phyloP scores from a whole-genome alignment of 2,888 invertebrate genomes.

The Imbricaverruca yamaguchii region DNA sequence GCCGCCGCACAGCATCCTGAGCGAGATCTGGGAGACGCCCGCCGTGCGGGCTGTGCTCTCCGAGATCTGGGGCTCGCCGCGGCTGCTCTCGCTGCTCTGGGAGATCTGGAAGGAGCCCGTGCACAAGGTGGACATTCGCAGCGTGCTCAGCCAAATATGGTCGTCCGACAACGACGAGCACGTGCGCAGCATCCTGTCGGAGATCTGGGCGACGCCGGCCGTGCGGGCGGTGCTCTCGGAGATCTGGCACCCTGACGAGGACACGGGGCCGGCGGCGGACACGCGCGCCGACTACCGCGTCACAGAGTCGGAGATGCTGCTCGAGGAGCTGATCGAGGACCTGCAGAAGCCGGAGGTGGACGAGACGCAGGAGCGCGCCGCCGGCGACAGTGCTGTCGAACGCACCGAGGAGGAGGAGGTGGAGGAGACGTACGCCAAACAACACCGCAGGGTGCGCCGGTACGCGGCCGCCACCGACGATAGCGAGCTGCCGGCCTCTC shows the following conservation, averaged over 20 bases:
- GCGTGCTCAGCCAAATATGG: slow-evolving; percentile 1
- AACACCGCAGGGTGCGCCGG: background rate
- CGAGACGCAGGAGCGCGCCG: no score
- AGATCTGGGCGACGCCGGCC: slow-evolving; percentile 2
- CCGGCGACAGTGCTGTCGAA: background rate
- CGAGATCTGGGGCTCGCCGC: slow-evolving; percentile 5
- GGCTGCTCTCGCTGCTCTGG: background rate
- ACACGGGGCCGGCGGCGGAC: background rate
- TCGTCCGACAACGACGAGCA: slow-evolving; percentile 1
- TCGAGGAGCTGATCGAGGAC: slow-evolving; percentile 12
- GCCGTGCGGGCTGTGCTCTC: background rate
- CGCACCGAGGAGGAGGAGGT: background rate
- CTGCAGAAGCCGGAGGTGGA: background rate
- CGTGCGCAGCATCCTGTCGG: background rate
- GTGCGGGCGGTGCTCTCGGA: slow-evolving; percentile 11
- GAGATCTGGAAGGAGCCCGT: slow-evolving; percentile 10
- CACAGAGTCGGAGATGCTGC: slow-evolving; percentile 15
- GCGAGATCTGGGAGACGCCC: slow-evolving; percentile 1
- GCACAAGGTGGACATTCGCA: slow-evolving; percentile 2
- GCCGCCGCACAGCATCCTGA: background rate
- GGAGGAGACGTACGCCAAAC: background rate
- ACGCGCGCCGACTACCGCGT: slow-evolving; percentile 13
- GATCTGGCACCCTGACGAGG: background rate
- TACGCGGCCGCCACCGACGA: background rate
- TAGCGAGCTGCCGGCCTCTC: background rate